Conservation (phyloP, 2,797 vertebrate species). For the Xiphorhynchus erythropygius region DNA sequence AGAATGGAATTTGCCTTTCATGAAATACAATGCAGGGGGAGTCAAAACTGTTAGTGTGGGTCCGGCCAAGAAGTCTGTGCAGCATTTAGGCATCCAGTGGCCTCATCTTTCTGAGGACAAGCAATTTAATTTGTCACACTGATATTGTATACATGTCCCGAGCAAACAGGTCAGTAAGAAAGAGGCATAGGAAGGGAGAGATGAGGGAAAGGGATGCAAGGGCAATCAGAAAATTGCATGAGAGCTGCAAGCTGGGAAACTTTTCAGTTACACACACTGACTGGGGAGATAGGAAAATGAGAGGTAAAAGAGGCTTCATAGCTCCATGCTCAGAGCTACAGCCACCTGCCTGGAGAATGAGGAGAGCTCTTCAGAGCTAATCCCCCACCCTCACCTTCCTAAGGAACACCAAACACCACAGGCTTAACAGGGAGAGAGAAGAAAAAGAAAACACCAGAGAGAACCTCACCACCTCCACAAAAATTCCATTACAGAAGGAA, state of each 20-base stretch:
- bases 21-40: neutral
- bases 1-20: neutral
- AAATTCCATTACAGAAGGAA: neutral
- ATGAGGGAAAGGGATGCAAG: neutral
- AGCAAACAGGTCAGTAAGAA: neutral
- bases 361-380: neutral
- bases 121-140: neutral
- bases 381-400: neutral
- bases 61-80: neutral
- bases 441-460: neutral
- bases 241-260: neutral
- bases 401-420: neutral
- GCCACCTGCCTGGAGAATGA: neutral
- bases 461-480: neutral
- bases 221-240: neutral
- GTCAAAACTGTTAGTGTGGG: neutral
- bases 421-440: neutral
- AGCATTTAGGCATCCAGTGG: neutral
- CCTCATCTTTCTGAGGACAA: neutral
- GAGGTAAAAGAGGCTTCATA: neutral
- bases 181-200: neutral
- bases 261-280: neutral
- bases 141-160: neutral
- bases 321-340: neutral
- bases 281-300: accelerated